Conservation (phyloP, 30 jellyfish, hydroid and myxozoan genomes). For the Hydra vulgaris region DNA sequence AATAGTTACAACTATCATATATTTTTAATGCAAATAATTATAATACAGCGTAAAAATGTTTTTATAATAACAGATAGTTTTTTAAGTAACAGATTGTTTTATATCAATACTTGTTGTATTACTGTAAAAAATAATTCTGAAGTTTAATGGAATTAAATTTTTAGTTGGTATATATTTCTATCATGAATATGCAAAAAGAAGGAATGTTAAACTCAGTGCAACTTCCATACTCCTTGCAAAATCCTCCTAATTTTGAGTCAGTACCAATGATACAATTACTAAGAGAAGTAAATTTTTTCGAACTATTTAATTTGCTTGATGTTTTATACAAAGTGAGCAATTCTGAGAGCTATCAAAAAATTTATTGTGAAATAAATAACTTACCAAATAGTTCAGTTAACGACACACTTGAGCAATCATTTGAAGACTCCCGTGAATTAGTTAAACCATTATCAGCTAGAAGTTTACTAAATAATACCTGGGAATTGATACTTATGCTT, state of each 20-base stretch:
- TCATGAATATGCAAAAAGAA: conserved; percentile 73
- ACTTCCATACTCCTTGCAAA: conserved; percentile 72
- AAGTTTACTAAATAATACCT: conserved; percentile 53
- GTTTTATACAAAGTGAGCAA: conserved; percentile 37
- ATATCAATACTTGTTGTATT: too few relatives aligned
- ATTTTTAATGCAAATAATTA: too few relatives aligned
- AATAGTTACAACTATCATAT: too few relatives aligned
- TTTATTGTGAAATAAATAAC: conserved; percentile 1
- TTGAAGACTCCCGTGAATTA: conserved; percentile 28
- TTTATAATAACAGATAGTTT: too few relatives aligned
- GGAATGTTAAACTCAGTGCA: conserved; percentile 46
- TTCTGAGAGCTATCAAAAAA: conserved; percentile 5
- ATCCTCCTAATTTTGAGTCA: conserved; percentile 79
- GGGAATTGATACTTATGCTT: conserved; percentile 80
- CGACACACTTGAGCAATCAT: conserved; percentile 26
- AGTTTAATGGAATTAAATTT: neutral
- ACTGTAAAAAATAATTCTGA: too few relatives aligned
- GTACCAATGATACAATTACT: conserved; percentile 87
- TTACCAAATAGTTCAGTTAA: conserved; percentile 10
- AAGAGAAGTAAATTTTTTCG: conserved; percentile 41
- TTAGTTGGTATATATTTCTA: conserved; percentile 84
- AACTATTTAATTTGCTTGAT: conserved; percentile 64
- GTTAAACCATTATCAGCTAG: conserved; percentile 43
- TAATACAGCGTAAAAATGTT: too few relatives aligned
- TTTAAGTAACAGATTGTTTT: too few relatives aligned